Evolutionary conservation across 2,797 vertebrate species (phyloP), one percentile per base, ranked within the genome.

Genomic region (Enteromius fasciolatus): DNA sequence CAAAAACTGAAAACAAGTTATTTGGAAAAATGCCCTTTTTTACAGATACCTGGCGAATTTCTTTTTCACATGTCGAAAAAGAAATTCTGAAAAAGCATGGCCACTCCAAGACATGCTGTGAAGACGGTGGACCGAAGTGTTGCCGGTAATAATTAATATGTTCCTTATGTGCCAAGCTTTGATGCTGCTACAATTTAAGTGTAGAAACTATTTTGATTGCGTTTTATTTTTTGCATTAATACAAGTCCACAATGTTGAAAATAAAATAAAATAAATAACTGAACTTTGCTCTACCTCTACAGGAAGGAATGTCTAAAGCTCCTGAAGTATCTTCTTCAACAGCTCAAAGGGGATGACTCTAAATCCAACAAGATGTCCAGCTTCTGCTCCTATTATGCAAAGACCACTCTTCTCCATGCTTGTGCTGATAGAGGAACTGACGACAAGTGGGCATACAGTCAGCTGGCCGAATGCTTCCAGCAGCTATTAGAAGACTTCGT

Each of bases 11-110:
- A 54, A 46, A 48, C 17, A 54, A 11, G 23, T 73, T 48, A 57
- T 57, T n/a, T 23, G 20, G 33, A 28, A 11, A 64, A 25, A 18
- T 74, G 9, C 52, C 59, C 46, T 73, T 25, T 33, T 87, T 36
- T 18, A 5, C 86, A 94, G 91, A 96, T 80, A 82, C 48, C 67
- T 95, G 93, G 93, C 90, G 94, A 46, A 87, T 96, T n/a, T 97
- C 94, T 12, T 97, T 96, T 83, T 96, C 93, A 79, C 90, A 95
- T 14, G 79, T 94, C 83, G 94, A 96, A 90, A 96, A 96, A 85
- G 0, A 0, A 15, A 93, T 95, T 83, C n/a, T 96, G 69, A 91
- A 59, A 23, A 92, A 94, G 82, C 95, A 97, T 4, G 96, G 96
- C 41, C 86, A 91, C 0, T 18, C 77, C 12, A 97, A 96, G 91